Conservation (phyloP, 2,888 invertebrate genomes). For the Hypselothyrea guttata region DNA sequence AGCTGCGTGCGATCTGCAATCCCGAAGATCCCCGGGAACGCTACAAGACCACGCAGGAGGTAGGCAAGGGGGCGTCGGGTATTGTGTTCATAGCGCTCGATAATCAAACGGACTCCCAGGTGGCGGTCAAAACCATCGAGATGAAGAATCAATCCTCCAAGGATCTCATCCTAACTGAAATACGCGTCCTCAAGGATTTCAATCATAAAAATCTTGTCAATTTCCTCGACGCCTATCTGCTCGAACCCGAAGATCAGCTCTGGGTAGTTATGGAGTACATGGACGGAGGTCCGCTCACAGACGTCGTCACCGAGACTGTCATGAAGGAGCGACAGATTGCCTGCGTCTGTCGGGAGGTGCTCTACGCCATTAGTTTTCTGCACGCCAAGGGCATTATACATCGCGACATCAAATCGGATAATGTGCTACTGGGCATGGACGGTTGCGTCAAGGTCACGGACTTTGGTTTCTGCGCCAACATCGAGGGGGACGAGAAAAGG, state of each 20-base stretch:
- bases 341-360: slow-evolving; percentile 94
- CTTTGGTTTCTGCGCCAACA: slow-evolving; percentile 99
- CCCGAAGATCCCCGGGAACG: slow-evolving; percentile 90
- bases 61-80: slow-evolving; percentile 96
- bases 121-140: slow-evolving; percentile 98
- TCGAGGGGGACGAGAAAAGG: slow-evolving; percentile 96
- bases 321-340: slow-evolving; percentile 99
- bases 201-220: slow-evolving; percentile 97
- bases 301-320: slow-evolving; percentile 97
- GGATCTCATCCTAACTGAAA: slow-evolving; percentile 97
- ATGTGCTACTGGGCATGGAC: slow-evolving; percentile 95
- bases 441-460: slow-evolving; percentile 96
- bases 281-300: slow-evolving; percentile 97
- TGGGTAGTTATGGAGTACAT: slow-evolving; percentile 99
- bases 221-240: slow-evolving; percentile 95
- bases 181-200: slow-evolving; percentile 94
- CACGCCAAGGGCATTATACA: slow-evolving; percentile 95
- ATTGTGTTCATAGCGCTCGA: slow-evolving; percentile 95
- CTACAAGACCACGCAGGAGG: slow-evolving; percentile 91
- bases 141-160: slow-evolving; percentile 97
- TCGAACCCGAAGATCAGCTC: slow-evolving; percentile 93
- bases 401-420: slow-evolving; percentile 98
- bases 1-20: slow-evolving; percentile 90
- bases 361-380: slow-evolving; percentile 94
- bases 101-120: slow-evolving; percentile 87